A percentile compares a stretch with the other conserved stretches of the same genome.
Conservation (phyloP, 1,140 invertebrate species). For the Drosophila kikkawai region DNA sequence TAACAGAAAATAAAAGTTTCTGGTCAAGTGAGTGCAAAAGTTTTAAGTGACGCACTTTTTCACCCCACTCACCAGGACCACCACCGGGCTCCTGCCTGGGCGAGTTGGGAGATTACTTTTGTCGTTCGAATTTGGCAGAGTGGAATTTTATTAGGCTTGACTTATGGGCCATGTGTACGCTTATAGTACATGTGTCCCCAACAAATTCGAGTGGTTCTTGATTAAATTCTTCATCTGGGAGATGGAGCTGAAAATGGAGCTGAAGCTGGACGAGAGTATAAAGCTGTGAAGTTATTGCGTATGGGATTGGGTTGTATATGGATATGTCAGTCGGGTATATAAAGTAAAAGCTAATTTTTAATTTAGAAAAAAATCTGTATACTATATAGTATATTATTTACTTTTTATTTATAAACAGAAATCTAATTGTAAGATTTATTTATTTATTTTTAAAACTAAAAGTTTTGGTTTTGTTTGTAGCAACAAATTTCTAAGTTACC, state of each 20-base stretch:
- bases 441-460: background rate
- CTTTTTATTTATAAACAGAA: background rate
- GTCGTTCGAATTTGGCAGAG: conserved; percentile 58
- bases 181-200: conserved; percentile 36
- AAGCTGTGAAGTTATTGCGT: conserved; percentile 13
- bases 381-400: background rate
- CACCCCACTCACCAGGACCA: conserved; percentile 7
- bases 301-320: background rate
- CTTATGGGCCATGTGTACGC: conserved; percentile 54
- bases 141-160: conserved; percentile 62
- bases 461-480: background rate
- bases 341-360: background rate
- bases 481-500: background rate
- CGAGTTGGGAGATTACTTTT: conserved; percentile 47
- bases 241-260: background rate
- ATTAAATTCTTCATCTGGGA: conserved; percentile 45
- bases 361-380: no score
- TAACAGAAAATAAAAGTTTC: conserved; percentile 84
- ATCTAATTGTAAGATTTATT: no score
- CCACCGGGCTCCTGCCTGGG: background rate
- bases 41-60: conserved; percentile 83
- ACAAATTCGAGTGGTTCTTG: conserved; percentile 38
- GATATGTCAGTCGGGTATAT: background rate
- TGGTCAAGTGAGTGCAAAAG: conserved; percentile 83
- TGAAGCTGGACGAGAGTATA: background rate